Evolutionary conservation across 1,140 invertebrate species (phyloP), one percentile per base, ranked within the genome.

Genomic region (Whitmania pigra): DNA sequence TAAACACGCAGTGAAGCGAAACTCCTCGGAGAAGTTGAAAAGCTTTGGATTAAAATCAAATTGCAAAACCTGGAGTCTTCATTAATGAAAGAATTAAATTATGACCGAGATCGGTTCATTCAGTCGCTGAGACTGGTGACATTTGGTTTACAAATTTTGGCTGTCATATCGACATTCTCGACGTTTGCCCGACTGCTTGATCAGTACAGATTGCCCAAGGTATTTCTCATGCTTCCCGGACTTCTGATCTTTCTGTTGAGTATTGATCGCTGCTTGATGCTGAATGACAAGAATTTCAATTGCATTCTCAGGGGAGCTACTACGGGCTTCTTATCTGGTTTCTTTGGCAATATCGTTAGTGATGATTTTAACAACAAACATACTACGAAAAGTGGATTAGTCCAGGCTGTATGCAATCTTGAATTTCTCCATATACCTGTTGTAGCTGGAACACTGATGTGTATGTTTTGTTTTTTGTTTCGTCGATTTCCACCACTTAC

Each of bases 391-490:
- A 63, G 29, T 31, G 22, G 22, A 63, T 63, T 63, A 22, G 20
- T 63, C 9, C 57, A 25, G 22, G 11, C 22, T 13, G 2, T n/a
- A 13, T 22, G 22, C 22, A 63, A 63, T 63, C 29, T 63, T 63
- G 57, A 63, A 31, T 63, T 63, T 63, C 29, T 63, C 9, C 57
- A 63, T 15, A 63, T 63, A 63, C 57, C 57, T 63, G 57, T 63
- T 13, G 18, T 17, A 63, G 57, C 57, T 22, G 57, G 57, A 1
- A 18, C 57, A 13, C 11, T 63, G 11, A 63, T 63, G 57, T 63
- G 57, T 31, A 63, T 63, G 57, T 63, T 63, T 31, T 63, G 57
- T 20, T 25, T 63, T 31, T 25, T 63, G 29, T 63, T 63, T 63
- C 57, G 57, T 18, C 22, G 29, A 31, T 63, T 63, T 63, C 57